phyloP scores from a whole-genome alignment of 2,113 vertebrate genomes.

The Proteles cristata region DNA sequence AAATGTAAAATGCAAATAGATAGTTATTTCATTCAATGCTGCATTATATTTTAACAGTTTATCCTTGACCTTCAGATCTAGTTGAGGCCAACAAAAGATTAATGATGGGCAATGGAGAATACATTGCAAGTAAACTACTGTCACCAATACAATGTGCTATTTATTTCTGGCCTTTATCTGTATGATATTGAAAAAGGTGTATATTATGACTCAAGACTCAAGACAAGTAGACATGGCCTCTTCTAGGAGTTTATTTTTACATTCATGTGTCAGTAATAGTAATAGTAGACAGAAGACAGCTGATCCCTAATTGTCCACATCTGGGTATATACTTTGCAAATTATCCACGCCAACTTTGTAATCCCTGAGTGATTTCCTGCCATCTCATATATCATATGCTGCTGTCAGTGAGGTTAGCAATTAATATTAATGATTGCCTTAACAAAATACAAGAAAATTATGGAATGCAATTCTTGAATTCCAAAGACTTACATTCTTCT shows the following conservation, averaged over 20 bases:
- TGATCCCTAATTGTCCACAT: not conserved
- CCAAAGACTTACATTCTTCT: not conserved
- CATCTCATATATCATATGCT: not conserved
- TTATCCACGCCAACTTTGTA: not conserved
- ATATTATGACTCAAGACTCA: not conserved
- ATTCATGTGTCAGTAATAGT: not conserved
- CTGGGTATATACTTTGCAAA: not conserved
- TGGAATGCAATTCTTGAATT: not conserved
- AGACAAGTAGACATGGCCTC: not conserved
- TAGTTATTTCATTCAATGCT: conserved; percentile 16
- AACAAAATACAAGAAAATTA: not conserved
- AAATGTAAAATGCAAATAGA: not conserved
- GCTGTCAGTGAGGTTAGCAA: not conserved
- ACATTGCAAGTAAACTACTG: not conserved
- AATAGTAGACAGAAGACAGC: not conserved
- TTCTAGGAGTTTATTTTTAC: not conserved
- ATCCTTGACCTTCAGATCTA: not conserved
- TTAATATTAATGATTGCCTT: not conserved
- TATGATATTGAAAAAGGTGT: not conserved
- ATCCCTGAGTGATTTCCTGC: not conserved
- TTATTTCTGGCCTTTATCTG: not conserved
- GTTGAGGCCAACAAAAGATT: not conserved
- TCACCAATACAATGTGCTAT: not conserved
- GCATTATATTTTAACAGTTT: not conserved
- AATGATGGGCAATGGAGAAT: not conserved